Conservation (phyloP, 2,888 invertebrate genomes). For the Siphlonurus alternatus region DNA sequence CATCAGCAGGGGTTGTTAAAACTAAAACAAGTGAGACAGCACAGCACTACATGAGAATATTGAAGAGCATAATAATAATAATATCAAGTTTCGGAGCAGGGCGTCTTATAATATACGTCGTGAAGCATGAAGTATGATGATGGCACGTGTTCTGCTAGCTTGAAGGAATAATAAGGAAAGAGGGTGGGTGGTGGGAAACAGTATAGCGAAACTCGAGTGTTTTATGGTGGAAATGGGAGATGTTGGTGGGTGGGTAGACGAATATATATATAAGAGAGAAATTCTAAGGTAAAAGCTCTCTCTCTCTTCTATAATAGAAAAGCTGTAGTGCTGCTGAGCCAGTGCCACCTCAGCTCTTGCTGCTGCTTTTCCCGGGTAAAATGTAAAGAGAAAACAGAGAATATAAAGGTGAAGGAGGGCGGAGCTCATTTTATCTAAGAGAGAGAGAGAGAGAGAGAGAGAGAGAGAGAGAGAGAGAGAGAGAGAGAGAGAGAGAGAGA, state of each 20-base stretch:
- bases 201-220: not conserved
- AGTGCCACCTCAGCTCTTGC: not conserved
- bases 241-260: not conserved
- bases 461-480: not conserved
- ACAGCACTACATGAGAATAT: not conserved
- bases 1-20: not conserved
- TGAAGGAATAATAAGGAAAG: not conserved
- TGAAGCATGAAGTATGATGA: not conserved
- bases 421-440: not conserved
- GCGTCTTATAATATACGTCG: not conserved
- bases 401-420: not conserved
- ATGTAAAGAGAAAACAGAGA: not conserved
- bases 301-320: not conserved
- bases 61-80: not conserved
- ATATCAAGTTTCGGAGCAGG: not conserved
- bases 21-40: no score
- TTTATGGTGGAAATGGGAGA: not conserved
- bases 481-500: not conserved
- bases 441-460: not conserved
- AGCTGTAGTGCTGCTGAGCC: not conserved
- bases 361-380: not conserved
- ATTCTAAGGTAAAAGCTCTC: not conserved
- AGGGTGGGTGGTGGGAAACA: not conserved
- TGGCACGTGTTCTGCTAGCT: not conserved
- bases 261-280: not conserved